Conservation (phyloP, 2,888 invertebrate genomes). For the Allophyes oxyacanthae region DNA sequence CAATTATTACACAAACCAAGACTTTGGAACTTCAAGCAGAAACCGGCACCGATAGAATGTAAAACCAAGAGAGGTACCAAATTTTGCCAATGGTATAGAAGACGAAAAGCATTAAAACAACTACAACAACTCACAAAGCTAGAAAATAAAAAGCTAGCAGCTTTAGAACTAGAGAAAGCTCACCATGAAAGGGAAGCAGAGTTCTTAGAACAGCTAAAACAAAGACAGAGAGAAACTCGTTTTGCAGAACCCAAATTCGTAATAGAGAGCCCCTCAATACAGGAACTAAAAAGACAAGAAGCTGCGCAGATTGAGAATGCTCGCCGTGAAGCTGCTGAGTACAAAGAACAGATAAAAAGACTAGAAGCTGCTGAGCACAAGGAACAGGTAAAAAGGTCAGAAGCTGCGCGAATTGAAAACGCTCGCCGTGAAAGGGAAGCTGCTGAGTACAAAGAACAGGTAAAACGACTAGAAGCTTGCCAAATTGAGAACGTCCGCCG, state of each 20-base stretch:
- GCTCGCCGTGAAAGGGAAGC: too few relatives aligned
- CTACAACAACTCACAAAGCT: conserved; percentile 7
- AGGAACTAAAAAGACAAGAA: too few relatives aligned
- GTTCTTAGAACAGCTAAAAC: conserved; percentile 12
- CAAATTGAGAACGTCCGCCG: too few relatives aligned
- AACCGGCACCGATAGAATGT: conserved; percentile 6
- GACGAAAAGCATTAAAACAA: conserved; percentile 8
- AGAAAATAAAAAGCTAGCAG: conserved; percentile 10
- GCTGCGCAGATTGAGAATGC: too few relatives aligned
- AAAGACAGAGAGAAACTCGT: conserved; percentile 18
- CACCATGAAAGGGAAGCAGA: conserved; percentile 23
- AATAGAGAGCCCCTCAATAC: background rate
- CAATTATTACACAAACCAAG: background rate
- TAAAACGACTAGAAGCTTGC: too few relatives aligned
- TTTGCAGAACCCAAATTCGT: conserved; percentile 12
- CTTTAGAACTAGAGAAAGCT: conserved; percentile 17
- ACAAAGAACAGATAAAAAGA: too few relatives aligned
- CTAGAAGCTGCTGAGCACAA: too few relatives aligned
- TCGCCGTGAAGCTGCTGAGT: too few relatives aligned
- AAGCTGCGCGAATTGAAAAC: too few relatives aligned
- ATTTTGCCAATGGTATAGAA: conserved; percentile 36
- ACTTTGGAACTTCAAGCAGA: conserved; percentile 2
- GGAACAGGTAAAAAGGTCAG: too few relatives aligned
- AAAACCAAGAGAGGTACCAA: conserved; percentile 3
- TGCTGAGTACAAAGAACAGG: too few relatives aligned